Percentiles rank a stretch among this genome's conserved stretches.
Conservation (phyloP, 2,888 invertebrate genomes). For the Plagodis pulveraria region DNA sequence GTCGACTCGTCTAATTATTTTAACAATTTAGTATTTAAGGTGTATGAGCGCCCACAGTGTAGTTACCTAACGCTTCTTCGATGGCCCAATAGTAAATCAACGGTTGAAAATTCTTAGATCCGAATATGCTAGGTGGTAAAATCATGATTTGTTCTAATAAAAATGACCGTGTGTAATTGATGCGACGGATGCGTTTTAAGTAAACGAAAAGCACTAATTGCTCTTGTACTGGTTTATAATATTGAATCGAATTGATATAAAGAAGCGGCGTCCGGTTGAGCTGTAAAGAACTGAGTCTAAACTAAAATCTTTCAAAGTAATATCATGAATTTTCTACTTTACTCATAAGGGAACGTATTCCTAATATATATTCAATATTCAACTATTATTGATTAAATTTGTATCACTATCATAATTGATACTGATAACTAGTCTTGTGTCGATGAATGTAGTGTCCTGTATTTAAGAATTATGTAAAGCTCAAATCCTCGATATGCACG, state of each 20-base stretch:
- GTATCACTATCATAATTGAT: too few species aligned
- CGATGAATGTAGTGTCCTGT: too few species aligned
- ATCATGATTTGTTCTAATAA: constrained; percentile 20
- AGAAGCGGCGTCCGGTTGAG: constrained; percentile 80
- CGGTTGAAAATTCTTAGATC: constrained; percentile 42
- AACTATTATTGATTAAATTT: too few species aligned
- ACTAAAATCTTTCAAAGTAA: constrained; percentile 12
- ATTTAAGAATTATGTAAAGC: too few species aligned
- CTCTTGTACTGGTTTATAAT: constrained; percentile 25
- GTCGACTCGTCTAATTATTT: constrained; percentile 21
- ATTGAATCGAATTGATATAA: constrained; percentile 25
- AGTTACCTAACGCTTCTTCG: constrained; percentile 60
- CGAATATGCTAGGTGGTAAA: constrained; percentile 30
- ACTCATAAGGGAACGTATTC: too few species aligned
- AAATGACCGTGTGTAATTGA: constrained; percentile 38
- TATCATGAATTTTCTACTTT: constrained; percentile 1
- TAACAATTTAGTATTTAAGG: not conserved
- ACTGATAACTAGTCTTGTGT: too few species aligned
- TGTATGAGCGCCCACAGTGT: constrained; percentile 61
- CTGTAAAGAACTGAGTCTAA: constrained; percentile 3
- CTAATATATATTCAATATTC: too few species aligned
- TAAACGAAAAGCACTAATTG: constrained; percentile 22
- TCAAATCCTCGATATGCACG: too few species aligned
- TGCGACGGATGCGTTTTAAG: constrained; percentile 79
- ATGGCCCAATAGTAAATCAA: constrained; percentile 42